Evolutionary conservation across 2,113 vertebrate species (phyloP).

Genomic region (Labeo rohita): DNA sequence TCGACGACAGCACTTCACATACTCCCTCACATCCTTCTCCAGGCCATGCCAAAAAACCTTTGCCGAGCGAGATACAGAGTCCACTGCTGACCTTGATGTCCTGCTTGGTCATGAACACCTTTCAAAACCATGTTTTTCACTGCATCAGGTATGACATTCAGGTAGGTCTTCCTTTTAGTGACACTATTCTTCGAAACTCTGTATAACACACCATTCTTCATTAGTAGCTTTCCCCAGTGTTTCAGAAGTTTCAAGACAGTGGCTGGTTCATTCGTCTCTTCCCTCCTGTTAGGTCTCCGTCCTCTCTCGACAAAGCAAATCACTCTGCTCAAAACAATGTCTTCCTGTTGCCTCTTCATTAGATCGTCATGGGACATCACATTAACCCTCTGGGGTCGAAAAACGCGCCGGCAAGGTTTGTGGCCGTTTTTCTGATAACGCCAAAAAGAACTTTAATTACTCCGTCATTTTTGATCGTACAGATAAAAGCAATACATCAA

Average conservation of each 20-base stretch:
- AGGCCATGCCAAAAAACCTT: constrained; percentile 26
- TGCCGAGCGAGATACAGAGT: constrained; percentile 19
- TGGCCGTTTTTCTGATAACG: too few species aligned
- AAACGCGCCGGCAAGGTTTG: too few species aligned
- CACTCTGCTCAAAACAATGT: not conserved
- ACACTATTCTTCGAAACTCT: not conserved
- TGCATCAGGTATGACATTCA: not conserved
- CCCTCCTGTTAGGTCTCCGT: not conserved
- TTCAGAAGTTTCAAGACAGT: not conserved
- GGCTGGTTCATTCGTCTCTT: not conserved
- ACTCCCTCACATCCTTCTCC: constrained; percentile 20
- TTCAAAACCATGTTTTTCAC: not conserved
- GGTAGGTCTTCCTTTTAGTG: not conserved
- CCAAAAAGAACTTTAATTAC: too few species aligned
- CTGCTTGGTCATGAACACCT: constrained; percentile 7
- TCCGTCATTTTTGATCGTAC: too few species aligned
- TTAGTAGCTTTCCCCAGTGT: not conserved
- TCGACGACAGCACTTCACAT: constrained; percentile 5
- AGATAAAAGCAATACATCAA: too few species aligned
- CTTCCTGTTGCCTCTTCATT: not conserved
- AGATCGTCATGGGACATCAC: not conserved
- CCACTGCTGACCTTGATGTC: constrained; percentile 17
- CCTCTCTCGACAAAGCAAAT: not conserved
- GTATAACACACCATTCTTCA: not conserved
- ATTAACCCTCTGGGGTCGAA: too few species aligned